Percentiles rank a stretch among this genome's conserved stretches.
phyloP scores from a whole-genome alignment of 1,140 invertebrate species.

The Scaptomyza montana region DNA sequence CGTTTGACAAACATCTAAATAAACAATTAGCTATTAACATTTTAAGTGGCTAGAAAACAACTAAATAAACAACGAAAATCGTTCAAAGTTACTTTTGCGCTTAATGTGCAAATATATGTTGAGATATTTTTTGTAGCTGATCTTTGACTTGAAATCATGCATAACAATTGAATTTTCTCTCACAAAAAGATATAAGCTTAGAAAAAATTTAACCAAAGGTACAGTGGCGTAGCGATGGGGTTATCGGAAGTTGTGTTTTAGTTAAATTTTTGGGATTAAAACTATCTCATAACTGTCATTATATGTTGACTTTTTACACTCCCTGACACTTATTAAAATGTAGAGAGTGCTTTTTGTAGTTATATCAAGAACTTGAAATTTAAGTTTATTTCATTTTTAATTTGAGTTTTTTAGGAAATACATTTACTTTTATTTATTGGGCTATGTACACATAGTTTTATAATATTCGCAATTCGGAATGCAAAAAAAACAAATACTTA shows the following conservation, averaged over 20 bases:
- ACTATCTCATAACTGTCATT: too few relatives aligned
- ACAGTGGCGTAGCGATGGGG: slow-evolving; percentile 24
- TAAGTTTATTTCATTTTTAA: too few relatives aligned
- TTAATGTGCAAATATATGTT: slow-evolving; percentile 71
- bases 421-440: too few relatives aligned
- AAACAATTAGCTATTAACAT: slow-evolving; percentile 80
- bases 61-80: slow-evolving; percentile 27
- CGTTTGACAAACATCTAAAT: slow-evolving; percentile 47
- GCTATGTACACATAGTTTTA: too few relatives aligned
- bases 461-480: too few relatives aligned
- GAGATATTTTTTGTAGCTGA: slow-evolving; percentile 28
- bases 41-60: slow-evolving; percentile 48
- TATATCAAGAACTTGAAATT: too few relatives aligned
- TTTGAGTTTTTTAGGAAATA: too few relatives aligned
- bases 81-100: slow-evolving; percentile 48
- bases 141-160: slow-evolving; percentile 38
- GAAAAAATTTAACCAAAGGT: not conserved
- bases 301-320: too few relatives aligned
- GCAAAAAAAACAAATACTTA: too few relatives aligned
- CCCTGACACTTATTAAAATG: too few relatives aligned
- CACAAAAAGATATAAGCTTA: slow-evolving; percentile 31
- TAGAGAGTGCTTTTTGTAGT: too few relatives aligned
- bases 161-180: slow-evolving; percentile 37
- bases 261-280: too few relatives aligned
- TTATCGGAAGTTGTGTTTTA: not conserved